Conservation (phyloP, 2,797 vertebrate genomes). For the Mus minutoides region DNA sequence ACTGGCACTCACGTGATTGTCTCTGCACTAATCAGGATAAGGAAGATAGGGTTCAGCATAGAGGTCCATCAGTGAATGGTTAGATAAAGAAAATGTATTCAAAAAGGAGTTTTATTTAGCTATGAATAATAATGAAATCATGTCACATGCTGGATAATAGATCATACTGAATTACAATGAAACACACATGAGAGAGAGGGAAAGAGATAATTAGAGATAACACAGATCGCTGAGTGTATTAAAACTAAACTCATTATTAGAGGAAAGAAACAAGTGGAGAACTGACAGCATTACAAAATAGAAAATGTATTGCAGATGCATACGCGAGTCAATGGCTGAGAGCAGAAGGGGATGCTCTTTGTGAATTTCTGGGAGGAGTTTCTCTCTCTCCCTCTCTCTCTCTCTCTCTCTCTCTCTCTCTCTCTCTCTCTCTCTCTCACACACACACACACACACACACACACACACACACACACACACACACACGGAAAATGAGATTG, state of each 20-base stretch:
- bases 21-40: too few species aligned
- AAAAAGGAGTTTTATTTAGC: background rate
- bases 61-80: background rate
- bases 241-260: background rate
- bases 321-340: background rate
- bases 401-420: too few species aligned
- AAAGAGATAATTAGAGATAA: background rate
- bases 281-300: background rate
- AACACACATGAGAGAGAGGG: background rate
- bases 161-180: background rate
- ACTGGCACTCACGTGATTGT: background rate
- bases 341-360: background rate
- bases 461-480: background rate
- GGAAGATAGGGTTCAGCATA: background rate
- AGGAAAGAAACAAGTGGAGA: background rate
- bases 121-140: background rate
- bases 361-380: background rate
- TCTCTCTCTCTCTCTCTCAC: background rate
- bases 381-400: background rate
- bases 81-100: background rate
- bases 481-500: background rate
- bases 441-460: background rate
- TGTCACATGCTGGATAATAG: background rate
- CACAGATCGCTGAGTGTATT: background rate
- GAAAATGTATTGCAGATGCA: background rate